Evolutionary conservation across 2,888 invertebrate genomes (phyloP).

Genomic region (Ptilodon capucinus): DNA sequence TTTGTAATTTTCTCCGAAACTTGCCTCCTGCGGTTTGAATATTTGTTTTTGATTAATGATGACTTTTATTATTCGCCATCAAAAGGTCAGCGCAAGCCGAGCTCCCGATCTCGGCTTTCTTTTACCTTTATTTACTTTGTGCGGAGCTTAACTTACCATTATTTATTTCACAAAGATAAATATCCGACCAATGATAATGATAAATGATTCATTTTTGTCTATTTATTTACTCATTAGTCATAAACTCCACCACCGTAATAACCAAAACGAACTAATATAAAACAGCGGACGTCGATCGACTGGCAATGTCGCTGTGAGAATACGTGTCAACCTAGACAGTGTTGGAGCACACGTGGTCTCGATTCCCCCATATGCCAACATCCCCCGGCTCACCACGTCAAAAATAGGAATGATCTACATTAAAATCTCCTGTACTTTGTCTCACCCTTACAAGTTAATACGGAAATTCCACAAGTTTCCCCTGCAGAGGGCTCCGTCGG

Average conservation of each 20-base stretch:
- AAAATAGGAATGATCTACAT: neutral
- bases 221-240: too few species aligned
- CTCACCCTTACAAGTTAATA: constrained; percentile 35
- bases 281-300: too few species aligned
- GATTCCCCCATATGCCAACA: neutral
- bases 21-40: neutral
- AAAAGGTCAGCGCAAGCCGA: neutral
- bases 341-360: too few species aligned
- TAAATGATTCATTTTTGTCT: too few species aligned
- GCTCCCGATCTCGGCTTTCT: neutral
- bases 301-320: too few species aligned
- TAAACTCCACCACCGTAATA: too few species aligned
- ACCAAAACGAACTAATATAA: too few species aligned
- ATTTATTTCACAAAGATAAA: neutral
- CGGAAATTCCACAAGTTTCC: constrained; percentile 33
- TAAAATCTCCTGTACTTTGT: neutral
- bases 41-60: neutral
- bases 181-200: too few species aligned
- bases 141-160: neutral
- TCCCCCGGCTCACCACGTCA: neutral
- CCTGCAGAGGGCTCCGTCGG: constrained; percentile 3
- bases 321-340: too few species aligned
- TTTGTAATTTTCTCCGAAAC: neutral
- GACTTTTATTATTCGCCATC: neutral
- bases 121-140: neutral